phyloP scores from a whole-genome alignment of 2,888 invertebrate genomes.

The Polia nebulosa region DNA sequence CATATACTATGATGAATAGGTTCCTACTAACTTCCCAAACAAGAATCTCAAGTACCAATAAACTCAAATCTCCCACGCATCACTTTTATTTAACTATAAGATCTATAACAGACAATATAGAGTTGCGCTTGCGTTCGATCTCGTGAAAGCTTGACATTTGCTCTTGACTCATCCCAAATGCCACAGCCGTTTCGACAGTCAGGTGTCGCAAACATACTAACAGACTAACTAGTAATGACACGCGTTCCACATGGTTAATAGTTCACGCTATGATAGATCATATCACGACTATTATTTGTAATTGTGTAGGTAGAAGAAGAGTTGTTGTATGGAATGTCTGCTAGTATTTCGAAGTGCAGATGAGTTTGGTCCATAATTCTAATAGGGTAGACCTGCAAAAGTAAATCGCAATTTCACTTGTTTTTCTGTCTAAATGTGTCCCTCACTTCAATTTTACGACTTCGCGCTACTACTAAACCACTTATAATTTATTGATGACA shows the following conservation, averaged over 20 bases:
- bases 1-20: too few relatives aligned
- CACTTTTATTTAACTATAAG: conserved; percentile 23
- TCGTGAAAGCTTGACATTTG: conserved; percentile 79
- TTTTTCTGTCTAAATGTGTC: too few relatives aligned
- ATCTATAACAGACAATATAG: conserved; percentile 55
- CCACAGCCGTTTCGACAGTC: conserved; percentile 75
- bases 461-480: too few relatives aligned
- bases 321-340: not conserved
- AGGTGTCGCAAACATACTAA: conserved; percentile 56
- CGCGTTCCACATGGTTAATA: conserved; percentile 45
- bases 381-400: too few relatives aligned
- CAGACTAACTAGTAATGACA: conserved; percentile 50
- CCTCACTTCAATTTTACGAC: too few relatives aligned
- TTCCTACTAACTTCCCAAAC: not conserved
- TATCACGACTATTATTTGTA: conserved; percentile 30
- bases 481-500: too few relatives aligned
- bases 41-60: conserved; percentile 33
- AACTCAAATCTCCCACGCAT: conserved; percentile 4
- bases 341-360: not conserved
- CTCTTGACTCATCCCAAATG: conserved; percentile 74
- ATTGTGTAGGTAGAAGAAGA: conserved; percentile 23
- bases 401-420: too few relatives aligned
- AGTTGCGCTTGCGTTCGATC: conserved; percentile 30
- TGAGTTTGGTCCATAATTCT: not conserved
- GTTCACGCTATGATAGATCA: conserved; percentile 41